These are phyloP conservation scores for Drosophila sproati DNA, from an alignment of 1,140 invertebrate genomes.

Conservation along the genomic window DNA sequence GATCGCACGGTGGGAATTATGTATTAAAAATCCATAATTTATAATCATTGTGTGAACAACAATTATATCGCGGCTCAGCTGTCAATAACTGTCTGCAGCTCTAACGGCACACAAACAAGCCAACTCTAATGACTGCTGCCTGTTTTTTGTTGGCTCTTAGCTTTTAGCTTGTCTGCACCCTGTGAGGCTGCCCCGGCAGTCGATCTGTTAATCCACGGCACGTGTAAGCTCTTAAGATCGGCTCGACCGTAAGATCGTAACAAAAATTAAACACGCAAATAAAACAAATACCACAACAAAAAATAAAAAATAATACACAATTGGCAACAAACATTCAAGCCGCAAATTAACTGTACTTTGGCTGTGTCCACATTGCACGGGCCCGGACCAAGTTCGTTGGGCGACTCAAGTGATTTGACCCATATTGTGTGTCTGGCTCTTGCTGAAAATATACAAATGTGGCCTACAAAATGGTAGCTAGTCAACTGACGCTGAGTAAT, in stretches of 20 bases:
- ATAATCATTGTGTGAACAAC: constrained; percentile 28
- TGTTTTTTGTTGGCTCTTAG: constrained; percentile 9
- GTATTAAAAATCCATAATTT: constrained; percentile 64
- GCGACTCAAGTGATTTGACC: constrained; percentile 32
- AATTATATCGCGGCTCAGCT: constrained; percentile 40
- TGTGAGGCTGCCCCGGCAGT: constrained; percentile 13
- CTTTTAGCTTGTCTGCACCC: constrained; percentile 33
- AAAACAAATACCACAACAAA: neutral
- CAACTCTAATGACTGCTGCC: constrained; percentile 34
- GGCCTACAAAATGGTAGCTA: constrained; percentile 4
- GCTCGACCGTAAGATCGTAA: constrained; percentile 11
- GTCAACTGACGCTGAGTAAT: constrained; percentile 8
- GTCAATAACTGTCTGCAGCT: constrained; percentile 49
- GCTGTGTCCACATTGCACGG: constrained; percentile 7
- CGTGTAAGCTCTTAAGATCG: constrained; percentile 72
- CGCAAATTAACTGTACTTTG: constrained; percentile 16
- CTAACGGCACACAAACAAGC: constrained; percentile 63
- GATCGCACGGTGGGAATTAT: constrained; percentile 46
- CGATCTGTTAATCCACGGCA: constrained; percentile 68
- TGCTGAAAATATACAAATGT: constrained; percentile 25
- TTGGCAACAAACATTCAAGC: constrained; percentile 3
- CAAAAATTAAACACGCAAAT: constrained; percentile 16
- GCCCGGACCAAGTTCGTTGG: constrained; percentile 8
- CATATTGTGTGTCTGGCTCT: constrained; percentile 15
- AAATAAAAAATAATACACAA: constrained; percentile 14